Conservation (phyloP, 2,113 vertebrate genomes). For the Benitochromis conjunctus region DNA sequence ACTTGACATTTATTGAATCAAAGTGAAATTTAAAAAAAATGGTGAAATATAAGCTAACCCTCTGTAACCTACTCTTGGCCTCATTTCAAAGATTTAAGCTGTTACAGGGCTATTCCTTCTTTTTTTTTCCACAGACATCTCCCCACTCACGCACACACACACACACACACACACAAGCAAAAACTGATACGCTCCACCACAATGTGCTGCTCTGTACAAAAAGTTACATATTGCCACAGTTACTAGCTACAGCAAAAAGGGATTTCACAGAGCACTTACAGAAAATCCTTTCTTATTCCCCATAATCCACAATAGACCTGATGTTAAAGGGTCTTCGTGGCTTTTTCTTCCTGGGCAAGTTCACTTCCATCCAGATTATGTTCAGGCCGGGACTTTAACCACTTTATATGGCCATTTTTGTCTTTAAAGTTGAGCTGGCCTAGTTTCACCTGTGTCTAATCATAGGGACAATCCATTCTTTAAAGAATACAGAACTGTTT, state of each 20-base stretch:
- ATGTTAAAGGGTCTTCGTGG: constrained; percentile 12
- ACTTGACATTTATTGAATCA: constrained; percentile 63
- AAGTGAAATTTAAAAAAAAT: constrained; percentile 51
- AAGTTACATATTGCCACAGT: constrained; percentile 44
- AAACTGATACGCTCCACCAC: not conserved
- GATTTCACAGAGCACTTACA: constrained; percentile 51
- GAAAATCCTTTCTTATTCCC: constrained; percentile 45
- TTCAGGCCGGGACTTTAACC: not conserved
- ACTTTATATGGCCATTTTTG: not conserved
- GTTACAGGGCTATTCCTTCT: constrained; percentile 20
- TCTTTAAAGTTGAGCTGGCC: not conserved
- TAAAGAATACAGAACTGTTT: constrained; percentile 1
- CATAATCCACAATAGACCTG: constrained; percentile 36
- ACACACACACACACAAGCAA: not conserved
- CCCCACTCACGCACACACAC: not conserved
- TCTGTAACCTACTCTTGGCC: constrained; percentile 16
- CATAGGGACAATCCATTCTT: not conserved
- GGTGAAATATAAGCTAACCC: constrained; percentile 26
- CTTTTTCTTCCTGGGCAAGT: constrained; percentile 4
- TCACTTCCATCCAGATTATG: constrained; percentile 22
- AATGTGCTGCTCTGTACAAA: constrained; percentile 27
- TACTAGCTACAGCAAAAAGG: constrained; percentile 30
- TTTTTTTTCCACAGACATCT: constrained; percentile 2
- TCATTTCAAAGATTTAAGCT: constrained; percentile 31
- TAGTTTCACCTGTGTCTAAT: constrained; percentile 16